Percentiles rank a stretch among this genome's conserved stretches.
Evolutionary conservation across 2,797 vertebrate genomes (phyloP).

Genomic region (Falco cherrug): DNA sequence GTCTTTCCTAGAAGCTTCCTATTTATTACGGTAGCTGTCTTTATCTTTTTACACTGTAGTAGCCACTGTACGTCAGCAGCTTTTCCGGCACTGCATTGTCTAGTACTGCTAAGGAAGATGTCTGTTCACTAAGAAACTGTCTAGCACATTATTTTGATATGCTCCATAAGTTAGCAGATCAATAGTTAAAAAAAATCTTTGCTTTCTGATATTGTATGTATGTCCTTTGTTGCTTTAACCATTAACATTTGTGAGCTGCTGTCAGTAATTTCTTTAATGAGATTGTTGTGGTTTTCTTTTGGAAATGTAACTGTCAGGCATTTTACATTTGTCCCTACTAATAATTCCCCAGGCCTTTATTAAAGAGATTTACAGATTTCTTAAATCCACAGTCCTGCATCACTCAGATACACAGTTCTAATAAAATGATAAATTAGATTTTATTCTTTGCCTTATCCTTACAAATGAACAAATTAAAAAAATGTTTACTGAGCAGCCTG

Average conservation of each 20-base stretch:
- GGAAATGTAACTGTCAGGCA: conserved; percentile 83
- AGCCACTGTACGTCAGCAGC: conserved; percentile 54
- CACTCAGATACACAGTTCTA: conserved; percentile 80
- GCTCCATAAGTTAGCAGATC: conserved; percentile 76
- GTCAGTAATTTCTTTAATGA: conserved; percentile 95
- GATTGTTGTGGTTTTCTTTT: conserved; percentile 86
- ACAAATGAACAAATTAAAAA: conserved; percentile 73
- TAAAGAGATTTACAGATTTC: conserved; percentile 84
- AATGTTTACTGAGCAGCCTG: conserved; percentile 73
- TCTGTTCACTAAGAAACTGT: conserved; percentile 62
- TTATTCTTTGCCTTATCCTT: conserved; percentile 70
- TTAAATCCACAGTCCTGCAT: conserved; percentile 84
- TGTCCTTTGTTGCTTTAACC: conserved; percentile 85
- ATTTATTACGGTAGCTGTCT: conserved; percentile 41
- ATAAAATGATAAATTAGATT: conserved; percentile 78
- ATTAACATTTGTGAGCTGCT: conserved; percentile 90
- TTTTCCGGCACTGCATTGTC: conserved; percentile 66
- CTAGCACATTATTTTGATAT: conserved; percentile 72
- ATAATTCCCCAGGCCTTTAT: conserved; percentile 86
- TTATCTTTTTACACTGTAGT: conserved; percentile 58
- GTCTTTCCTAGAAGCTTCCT: conserved; percentile 2
- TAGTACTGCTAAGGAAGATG: conserved; percentile 58
- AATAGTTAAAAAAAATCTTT: conserved; percentile 89
- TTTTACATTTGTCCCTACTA: conserved; percentile 83
- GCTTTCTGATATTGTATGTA: conserved; percentile 78